These are phyloP conservation scores for Halictus ligatus DNA, from an alignment of 2,888 invertebrate genomes.

Conservation along the genomic window DNA sequence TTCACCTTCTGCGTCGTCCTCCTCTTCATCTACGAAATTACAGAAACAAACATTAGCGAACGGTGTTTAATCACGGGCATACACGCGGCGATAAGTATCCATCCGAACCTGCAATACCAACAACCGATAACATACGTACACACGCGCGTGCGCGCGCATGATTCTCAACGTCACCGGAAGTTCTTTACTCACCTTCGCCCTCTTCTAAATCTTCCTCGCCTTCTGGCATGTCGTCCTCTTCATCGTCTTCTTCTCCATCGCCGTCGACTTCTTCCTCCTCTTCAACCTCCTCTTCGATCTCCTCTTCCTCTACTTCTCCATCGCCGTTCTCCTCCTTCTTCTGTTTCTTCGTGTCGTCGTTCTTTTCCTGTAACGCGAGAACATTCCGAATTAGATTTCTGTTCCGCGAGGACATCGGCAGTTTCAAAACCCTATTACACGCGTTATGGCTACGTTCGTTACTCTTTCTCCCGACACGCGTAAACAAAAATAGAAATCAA, in stretches of 20 bases:
- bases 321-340: constrained; percentile 93
- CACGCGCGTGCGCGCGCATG: neutral
- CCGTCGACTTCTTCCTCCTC: constrained; percentile 88
- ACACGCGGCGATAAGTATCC: neutral
- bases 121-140: neutral
- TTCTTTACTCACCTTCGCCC: constrained; percentile 73
- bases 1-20: constrained; percentile 80
- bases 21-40: constrained; percentile 79
- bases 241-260: constrained; percentile 88
- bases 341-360: constrained; percentile 91
- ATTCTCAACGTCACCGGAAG: neutral
- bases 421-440: neutral
- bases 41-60: constrained; percentile 1
- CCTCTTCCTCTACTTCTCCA: constrained; percentile 86
- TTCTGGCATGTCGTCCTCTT: constrained; percentile 89
- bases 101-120: neutral
- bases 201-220: constrained; percentile 85
- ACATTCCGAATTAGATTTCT: neutral
- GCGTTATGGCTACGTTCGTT: neutral
- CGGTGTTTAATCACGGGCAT: neutral
- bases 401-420: neutral
- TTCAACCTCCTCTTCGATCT: constrained; percentile 88
- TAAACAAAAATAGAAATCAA: constrained; percentile 17
- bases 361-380: constrained; percentile 87
- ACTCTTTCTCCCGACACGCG: neutral